A percentile compares a stretch with the other conserved stretches of the same genome.
These are phyloP conservation scores for Leucania comma DNA, from an alignment of 2,888 invertebrate species.

Conservation along the genomic window DNA sequence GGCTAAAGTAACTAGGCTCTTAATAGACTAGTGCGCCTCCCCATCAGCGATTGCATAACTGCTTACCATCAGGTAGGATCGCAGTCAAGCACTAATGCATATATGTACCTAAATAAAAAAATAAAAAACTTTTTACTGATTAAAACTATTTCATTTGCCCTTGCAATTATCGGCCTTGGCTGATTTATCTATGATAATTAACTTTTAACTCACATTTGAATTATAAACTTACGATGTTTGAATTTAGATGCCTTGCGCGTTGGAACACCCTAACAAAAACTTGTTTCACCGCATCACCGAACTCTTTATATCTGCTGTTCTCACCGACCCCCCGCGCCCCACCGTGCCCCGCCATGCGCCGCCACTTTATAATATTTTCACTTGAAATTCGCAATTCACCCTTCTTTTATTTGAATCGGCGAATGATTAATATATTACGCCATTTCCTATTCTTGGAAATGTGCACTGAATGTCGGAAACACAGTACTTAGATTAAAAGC, in stretches of 20 bases:
- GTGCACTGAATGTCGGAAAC: constrained; percentile 15
- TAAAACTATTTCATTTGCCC: no score
- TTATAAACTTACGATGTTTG: constrained; percentile 62
- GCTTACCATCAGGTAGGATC: no score
- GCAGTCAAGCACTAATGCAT: no score
- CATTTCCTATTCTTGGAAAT: constrained; percentile 28
- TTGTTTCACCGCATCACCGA: constrained; percentile 74
- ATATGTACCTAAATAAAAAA: no score
- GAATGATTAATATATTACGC: constrained; percentile 43
- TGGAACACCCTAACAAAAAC: constrained; percentile 68
- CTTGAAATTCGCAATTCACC: constrained; percentile 40
- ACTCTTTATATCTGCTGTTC: constrained; percentile 72
- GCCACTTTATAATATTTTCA: constrained; percentile 63
- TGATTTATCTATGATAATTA: no score
- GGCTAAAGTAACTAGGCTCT: no score
- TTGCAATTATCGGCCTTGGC: no score
- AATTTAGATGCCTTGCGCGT: constrained; percentile 52
- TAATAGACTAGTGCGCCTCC: no score
- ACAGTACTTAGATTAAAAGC: constrained; percentile 1
- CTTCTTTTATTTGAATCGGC: constrained; percentile 41
- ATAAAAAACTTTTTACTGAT: no score
- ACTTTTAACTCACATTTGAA: no score
- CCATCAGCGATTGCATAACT: no score
- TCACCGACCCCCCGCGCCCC: constrained; percentile 54
- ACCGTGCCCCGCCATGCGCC: constrained; percentile 41